Base-by-base conservation (phyloP, 2,888 invertebrate species). In the Drosophila mimetica region DNA sequence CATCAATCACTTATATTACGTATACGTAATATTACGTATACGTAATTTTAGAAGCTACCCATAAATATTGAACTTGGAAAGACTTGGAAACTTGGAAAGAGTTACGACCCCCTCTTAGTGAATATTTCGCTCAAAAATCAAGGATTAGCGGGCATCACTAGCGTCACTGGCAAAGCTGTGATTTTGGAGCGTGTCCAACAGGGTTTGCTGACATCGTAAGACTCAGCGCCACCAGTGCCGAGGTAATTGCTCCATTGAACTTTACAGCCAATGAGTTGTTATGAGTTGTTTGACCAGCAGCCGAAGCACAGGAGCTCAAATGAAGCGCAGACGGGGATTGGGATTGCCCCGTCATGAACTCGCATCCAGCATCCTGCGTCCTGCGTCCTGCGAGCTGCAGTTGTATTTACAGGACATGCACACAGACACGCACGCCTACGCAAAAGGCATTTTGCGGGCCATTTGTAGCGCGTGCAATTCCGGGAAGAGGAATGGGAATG, bases 261-360 rank as follows among this genome's bases (percentile, higher is more conserved):
- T 71, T 67, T 61, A 58, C 65, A 39, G 67, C 46, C 60, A 51
- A 51, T 76, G 60, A 25, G 39, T 34, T 69, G 78, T 71, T 69
- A 73, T 74, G 58, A 66, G 70, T 63, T 53, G 44, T 65, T 70
- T 54, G 69, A 54, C 54, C 47, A 66, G 47, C 54, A 47, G 48
- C 34, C 59, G 64, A 58, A 71, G 77, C 79, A 71, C 39, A 55
- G 50, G 58, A 61, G 39, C 74, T 67, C 48, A 59, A 54, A 71
- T 48, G 39, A 41, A 51, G 41, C 47, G 63, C 65, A 53, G 25
- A 25, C 25, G 25, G 25, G 25, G 48, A 46, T 52, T 58, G 28
- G 32, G 74, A 50, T 47, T 39, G 11, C 8, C 9, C 22, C 30
- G 44, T 39, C 59, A 42, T 18, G 22, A 59, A n/a, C 30, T 25